phyloP scores from a whole-genome alignment of 2,888 invertebrate species.

The Diogma glabrata region DNA sequence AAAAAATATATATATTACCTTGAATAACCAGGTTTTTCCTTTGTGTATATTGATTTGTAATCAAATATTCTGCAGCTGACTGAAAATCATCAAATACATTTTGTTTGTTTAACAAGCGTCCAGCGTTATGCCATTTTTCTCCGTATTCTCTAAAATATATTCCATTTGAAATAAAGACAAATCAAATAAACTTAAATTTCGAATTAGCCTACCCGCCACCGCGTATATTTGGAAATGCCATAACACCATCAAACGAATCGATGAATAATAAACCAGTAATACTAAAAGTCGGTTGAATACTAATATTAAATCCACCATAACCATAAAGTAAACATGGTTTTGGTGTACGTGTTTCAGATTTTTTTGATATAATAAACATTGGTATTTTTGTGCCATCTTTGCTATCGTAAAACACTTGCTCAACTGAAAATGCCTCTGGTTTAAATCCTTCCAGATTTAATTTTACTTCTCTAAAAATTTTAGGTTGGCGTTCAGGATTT shows the following conservation, averaged over 20 bases:
- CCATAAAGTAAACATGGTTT: conserved; percentile 85
- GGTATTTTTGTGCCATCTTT: conserved; percentile 91
- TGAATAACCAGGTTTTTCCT: conserved; percentile 69
- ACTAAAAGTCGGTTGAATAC: conserved; percentile 81
- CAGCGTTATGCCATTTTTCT: conserved; percentile 92
- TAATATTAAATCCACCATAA: conserved; percentile 94
- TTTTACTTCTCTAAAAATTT: conserved; percentile 69
- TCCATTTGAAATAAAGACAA: background rate
- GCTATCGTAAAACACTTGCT: conserved; percentile 84
- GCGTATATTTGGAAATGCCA: conserved; percentile 87
- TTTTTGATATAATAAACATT: conserved; percentile 85
- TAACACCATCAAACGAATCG: conserved; percentile 76
- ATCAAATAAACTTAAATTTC: no score
- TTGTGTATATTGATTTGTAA: conserved; percentile 66
- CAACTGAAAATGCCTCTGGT: conserved; percentile 62
- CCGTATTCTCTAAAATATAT: conserved; percentile 62
- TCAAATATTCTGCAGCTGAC: conserved; percentile 78
- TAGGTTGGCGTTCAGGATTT: conserved; percentile 47
- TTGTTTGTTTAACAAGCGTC: conserved; percentile 84
- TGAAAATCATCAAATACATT: conserved; percentile 97
- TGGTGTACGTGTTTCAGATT: conserved; percentile 40
- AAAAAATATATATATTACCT: conserved; percentile 38
- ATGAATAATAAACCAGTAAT: conserved; percentile 79
- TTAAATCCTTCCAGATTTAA: conserved; percentile 70
- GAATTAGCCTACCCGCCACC: conserved; percentile 59